Conservation (phyloP, 2,888 invertebrate species). For the Chrysomela aeneicollis region DNA sequence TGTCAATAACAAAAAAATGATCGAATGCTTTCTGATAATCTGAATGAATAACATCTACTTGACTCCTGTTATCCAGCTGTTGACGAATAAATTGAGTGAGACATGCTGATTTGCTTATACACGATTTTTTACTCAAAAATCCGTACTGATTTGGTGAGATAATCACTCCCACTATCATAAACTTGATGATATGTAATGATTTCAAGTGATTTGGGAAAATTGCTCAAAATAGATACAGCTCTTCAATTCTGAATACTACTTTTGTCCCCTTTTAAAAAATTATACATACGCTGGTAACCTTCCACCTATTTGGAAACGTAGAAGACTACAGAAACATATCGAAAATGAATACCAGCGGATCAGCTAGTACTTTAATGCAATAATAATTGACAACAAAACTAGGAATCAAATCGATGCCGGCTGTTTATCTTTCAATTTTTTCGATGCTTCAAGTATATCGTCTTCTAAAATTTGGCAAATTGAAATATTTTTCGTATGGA, state of each 20-base stretch:
- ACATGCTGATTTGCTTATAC: constrained; percentile 34
- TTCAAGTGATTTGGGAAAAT: too few relatives aligned
- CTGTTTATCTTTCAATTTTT: constrained; percentile 18
- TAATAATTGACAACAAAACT: constrained; percentile 13
- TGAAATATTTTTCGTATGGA: constrained; percentile 5
- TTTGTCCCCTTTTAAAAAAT: neutral
- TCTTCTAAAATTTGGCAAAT: neutral
- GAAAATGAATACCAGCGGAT: constrained; percentile 13
- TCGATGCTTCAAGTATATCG: constrained; percentile 5
- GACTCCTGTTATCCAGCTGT: constrained; percentile 20
- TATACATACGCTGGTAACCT: constrained; percentile 2
- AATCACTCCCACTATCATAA: constrained; percentile 10
- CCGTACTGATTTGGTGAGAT: too few relatives aligned
- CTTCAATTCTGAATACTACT: constrained; percentile 16
- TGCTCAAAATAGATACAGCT: constrained; percentile 11
- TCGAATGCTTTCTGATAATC: constrained; percentile 43
- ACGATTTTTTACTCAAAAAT: too few relatives aligned
- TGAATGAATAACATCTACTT: constrained; percentile 33
- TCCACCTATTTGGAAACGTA: constrained; percentile 5
- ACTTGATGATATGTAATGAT: constrained; percentile 8
- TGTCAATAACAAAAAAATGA: too few relatives aligned
- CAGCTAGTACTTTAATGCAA: constrained; percentile 4
- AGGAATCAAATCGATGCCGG: constrained; percentile 2
- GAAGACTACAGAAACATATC: too few relatives aligned
- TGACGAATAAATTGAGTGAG: constrained; percentile 31